Percentiles rank a stretch among this genome's conserved stretches.
Evolutionary conservation across 2,888 invertebrate species (phyloP).

Genomic region (Drosophila histrio): DNA sequence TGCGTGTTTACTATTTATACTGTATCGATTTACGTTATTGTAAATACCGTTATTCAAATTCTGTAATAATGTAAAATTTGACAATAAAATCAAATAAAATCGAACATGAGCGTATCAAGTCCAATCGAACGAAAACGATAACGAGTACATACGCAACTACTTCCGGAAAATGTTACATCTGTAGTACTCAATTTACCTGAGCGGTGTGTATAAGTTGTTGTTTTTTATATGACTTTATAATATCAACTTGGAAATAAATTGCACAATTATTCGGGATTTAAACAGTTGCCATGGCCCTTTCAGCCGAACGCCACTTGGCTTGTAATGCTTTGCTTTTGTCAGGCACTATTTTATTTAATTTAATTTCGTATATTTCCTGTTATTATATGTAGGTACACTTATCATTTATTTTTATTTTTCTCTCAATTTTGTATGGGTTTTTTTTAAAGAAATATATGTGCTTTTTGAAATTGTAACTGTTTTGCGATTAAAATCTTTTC

Average conservation of each 20-base stretch:
- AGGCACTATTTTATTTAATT: constrained; percentile 66
- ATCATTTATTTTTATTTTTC: neutral
- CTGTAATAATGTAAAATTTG: constrained; percentile 28
- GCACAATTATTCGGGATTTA: constrained; percentile 24
- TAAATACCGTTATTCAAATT: constrained; percentile 44
- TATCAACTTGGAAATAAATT: constrained; percentile 16
- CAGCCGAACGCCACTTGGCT: constrained; percentile 31
- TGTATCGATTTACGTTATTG: constrained; percentile 39
- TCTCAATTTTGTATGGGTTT: neutral
- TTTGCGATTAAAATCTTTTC: constrained; percentile 35
- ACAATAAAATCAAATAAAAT: constrained; percentile 7
- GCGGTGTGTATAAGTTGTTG: neutral
- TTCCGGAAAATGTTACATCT: neutral
- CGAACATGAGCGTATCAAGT: neutral
- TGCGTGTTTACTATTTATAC: constrained; percentile 36
- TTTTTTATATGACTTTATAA: neutral
- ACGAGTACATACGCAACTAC: neutral
- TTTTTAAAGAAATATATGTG: constrained; percentile 1
- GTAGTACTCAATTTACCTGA: neutral
- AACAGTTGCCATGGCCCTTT: constrained; percentile 23
- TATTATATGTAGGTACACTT: constrained; percentile 21
- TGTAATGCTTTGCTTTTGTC: constrained; percentile 69
- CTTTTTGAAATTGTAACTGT: constrained; percentile 31
- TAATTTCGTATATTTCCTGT: constrained; percentile 1
- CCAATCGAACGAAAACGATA: neutral